phyloP scores from a whole-genome alignment of 2,888 invertebrate genomes.

The Lasioglossum calceatum region DNA sequence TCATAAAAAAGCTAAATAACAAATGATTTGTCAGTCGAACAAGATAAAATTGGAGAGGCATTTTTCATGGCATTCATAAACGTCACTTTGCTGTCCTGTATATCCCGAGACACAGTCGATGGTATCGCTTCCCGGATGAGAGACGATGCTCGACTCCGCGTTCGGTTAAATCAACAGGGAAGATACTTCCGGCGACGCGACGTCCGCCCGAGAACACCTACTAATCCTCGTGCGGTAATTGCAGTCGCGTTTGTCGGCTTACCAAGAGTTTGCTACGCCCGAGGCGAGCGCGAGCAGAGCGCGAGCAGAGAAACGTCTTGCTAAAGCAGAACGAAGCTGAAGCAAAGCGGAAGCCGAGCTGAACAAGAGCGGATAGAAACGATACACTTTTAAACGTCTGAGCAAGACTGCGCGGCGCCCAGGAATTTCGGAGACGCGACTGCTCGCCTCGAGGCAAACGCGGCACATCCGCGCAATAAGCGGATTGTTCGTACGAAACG shows the following conservation, averaged over 20 bases:
- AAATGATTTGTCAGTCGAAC: no score
- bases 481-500: conserved; percentile 45
- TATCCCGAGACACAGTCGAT: background rate
- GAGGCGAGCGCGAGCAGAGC: background rate
- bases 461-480: conserved; percentile 30
- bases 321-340: background rate
- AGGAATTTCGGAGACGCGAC: conserved; percentile 1
- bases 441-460: conserved; percentile 12
- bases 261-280: background rate
- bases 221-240: conserved; percentile 1
- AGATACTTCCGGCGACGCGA: background rate
- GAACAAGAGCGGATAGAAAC: background rate
- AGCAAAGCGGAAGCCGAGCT: background rate
- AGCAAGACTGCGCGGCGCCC: conserved; percentile 13
- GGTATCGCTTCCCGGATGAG: background rate
- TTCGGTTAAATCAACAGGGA: conserved; percentile 8
- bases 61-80: no score
- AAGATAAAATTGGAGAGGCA: no score
- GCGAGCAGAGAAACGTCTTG: background rate
- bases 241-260: background rate
- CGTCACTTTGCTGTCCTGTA: no score
- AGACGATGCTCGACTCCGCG: background rate
- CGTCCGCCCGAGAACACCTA: background rate
- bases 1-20: no score
- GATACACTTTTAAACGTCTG: conserved; percentile 7